Evolutionary conservation across 2,888 invertebrate species (phyloP).

Genomic region (Nyleta sp.): DNA sequence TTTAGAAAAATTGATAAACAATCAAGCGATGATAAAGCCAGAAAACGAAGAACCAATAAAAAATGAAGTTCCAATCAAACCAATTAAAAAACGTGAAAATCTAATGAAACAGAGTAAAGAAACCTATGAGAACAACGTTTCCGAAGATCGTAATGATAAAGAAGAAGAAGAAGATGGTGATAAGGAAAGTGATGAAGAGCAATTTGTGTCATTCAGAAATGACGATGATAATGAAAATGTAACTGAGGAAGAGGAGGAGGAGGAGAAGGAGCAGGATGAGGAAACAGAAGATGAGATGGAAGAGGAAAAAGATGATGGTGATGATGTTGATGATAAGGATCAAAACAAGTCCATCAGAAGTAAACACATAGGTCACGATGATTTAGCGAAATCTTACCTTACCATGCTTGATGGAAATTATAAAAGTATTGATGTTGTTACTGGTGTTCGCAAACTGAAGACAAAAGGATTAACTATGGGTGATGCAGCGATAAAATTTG

Average conservation of each 20-base stretch:
- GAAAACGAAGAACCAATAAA: constrained; percentile 6
- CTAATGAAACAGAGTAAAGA: neutral
- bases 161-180: neutral
- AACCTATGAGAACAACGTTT: no score
- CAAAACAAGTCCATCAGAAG: no score
- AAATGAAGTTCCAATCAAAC: no score
- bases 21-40: neutral
- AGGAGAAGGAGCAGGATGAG: neutral
- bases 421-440: constrained; percentile 24
- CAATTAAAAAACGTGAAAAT: no score
- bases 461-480: no score
- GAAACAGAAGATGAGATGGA: neutral
- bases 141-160: neutral
- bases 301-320: neutral
- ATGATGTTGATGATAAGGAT: neutral
- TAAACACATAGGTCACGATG: no score
- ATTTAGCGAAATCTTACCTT: no score
- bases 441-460: constrained; percentile 30
- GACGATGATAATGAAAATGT: neutral
- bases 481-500: no score
- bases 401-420: constrained; percentile 19
- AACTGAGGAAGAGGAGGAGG: neutral
- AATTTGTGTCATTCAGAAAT: no score
- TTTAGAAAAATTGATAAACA: constrained; percentile 23
- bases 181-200: neutral